Percentiles rank a stretch among this genome's conserved stretches.
These are phyloP conservation scores for Mesocricetus auratus DNA, from an alignment of 2,113 vertebrate species.

Conservation along the genomic window DNA sequence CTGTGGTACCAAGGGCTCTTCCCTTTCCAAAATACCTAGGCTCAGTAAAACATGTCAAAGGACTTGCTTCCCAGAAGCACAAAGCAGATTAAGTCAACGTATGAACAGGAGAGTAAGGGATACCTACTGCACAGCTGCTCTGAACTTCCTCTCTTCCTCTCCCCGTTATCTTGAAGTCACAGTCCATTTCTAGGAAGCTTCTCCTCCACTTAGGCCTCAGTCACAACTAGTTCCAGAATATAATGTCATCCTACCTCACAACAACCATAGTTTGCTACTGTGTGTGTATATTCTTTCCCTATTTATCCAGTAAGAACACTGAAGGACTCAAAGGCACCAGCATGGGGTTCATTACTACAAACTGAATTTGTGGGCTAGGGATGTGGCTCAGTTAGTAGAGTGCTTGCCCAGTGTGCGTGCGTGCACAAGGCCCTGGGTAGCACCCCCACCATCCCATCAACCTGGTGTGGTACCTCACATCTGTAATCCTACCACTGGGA, in stretches of 20 bases:
- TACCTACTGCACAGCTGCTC: neutral
- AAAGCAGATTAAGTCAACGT: neutral
- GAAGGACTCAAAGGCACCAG: neutral
- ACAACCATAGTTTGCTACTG: neutral
- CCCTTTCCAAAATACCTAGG: neutral
- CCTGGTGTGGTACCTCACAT: neutral
- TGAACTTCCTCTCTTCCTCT: neutral
- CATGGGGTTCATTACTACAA: neutral
- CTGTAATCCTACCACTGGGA: neutral
- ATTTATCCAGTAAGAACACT: neutral
- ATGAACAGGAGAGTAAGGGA: neutral
- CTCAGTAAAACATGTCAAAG: neutral
- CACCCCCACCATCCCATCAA: neutral
- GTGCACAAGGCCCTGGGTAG: neutral
- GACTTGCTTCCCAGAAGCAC: neutral
- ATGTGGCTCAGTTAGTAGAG: neutral
- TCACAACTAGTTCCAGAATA: neutral
- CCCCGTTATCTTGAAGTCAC: neutral
- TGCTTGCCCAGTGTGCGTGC: neutral
- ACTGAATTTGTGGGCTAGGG: neutral
- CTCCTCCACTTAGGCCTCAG: neutral
- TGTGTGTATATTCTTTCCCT: neutral
- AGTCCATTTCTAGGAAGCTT: neutral
- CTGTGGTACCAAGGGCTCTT: neutral
- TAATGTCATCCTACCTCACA: neutral